phyloP scores from a whole-genome alignment of 2,888 invertebrate genomes.

The Halictus ligatus region DNA sequence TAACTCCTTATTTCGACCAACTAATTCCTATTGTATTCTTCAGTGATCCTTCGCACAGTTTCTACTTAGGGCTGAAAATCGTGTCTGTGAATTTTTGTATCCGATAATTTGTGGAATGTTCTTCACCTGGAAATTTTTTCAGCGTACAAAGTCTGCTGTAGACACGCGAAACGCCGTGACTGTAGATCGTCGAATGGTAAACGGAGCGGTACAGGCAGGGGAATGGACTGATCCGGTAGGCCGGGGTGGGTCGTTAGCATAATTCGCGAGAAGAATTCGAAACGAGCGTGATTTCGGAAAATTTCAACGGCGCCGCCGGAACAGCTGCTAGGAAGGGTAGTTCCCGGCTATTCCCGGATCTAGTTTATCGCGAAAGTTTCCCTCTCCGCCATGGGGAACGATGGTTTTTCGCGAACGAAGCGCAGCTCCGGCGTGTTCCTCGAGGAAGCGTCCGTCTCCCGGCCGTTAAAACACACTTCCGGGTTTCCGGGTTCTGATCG shows the following conservation, averaged over 20 bases:
- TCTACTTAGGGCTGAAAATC: too few species aligned
- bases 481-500: constrained; percentile 2
- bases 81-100: too few species aligned
- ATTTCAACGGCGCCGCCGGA: constrained; percentile 24
- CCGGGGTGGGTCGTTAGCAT: constrained; percentile 12
- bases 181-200: not conserved
- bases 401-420: constrained; percentile 28
- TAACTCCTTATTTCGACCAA: too few species aligned
- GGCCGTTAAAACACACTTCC: constrained; percentile 16
- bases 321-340: constrained; percentile 51
- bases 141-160: too few species aligned
- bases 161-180: not conserved
- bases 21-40: too few species aligned
- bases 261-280: constrained; percentile 41
- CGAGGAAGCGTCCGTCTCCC: not conserved
- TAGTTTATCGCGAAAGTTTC: constrained; percentile 74
- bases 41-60: too few species aligned
- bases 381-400: constrained; percentile 64
- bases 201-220: not conserved
- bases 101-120: too few species aligned
- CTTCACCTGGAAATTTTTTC: not conserved
- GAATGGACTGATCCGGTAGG: not conserved
- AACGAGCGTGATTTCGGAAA: constrained; percentile 45
- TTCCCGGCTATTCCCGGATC: constrained; percentile 29
- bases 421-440: not conserved